Base-by-base conservation (phyloP, 2,113 vertebrate species). In the Rutilus rutilus region DNA sequence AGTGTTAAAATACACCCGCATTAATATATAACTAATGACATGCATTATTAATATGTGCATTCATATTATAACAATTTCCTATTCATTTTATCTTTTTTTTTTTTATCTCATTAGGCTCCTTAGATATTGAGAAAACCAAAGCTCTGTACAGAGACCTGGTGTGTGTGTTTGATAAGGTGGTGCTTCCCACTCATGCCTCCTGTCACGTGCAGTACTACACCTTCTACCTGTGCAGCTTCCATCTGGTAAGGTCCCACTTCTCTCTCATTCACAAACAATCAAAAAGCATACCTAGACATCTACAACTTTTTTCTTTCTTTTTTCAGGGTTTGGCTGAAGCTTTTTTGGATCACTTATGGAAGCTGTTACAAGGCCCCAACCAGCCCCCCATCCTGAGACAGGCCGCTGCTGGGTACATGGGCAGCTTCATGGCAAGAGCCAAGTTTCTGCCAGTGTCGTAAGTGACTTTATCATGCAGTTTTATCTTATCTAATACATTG, bases 151-250 rank as follows among this genome's bases (percentile, higher is more conserved):
- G 92, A 30, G 97, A 99, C 89, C 86, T 99, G 64, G 64, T 98
- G 91, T 91, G 89, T 19, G 93, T 97, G 84, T 99, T 99, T 88
- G 97, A 99, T 92, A 99, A 97, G 89, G 95, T 99, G 75, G 95
- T 99, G 45, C 94, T 99, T 86, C 97, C 97, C 9, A 99, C 98
- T 1, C 97, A 99, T 0, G 98, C 96, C 57, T 99, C 95, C 1
- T 95, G 94, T 89, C 98, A 99, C 0, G 95, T 98, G n/a, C 98
- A 99, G 87, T 99, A 95, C 90, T 92, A 92, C 79, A 93, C 99
- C 88, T 99, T 99, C 87, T 98, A 98, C 92, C 95, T 99, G 88
- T 98, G 96, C 90, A 99, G 98, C 94, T 99, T 99, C 94, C 97
- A 94, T 91, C 84, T 97, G 97, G 98, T 99, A 87, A 95, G 97